Base-by-base conservation (phyloP, 37 sponge, comb jelly and placozoan genomes). In the Tethya wilhelma region DNA sequence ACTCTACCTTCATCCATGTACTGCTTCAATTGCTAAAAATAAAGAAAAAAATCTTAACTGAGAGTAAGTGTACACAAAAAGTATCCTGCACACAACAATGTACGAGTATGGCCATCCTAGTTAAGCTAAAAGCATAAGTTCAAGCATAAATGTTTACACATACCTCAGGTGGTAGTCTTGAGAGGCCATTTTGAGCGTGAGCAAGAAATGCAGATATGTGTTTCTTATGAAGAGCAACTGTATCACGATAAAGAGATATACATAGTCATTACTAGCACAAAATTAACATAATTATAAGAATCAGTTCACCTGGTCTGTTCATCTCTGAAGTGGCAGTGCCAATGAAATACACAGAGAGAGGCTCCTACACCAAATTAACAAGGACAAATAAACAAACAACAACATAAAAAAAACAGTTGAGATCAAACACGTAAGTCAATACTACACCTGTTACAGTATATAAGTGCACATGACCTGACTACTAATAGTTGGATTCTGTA, bases 321-420 rank as follows among this genome's bases (percentile, higher is more conserved):
- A 79, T 85, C 56, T 98, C 94, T 12, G 92, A 94, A 70, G 39
- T 86, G 55, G 81, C 89, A 73, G 79, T 84, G 3, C 98, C 98
- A 67, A 98, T 88, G n/a, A 95, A 63, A 40, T 90, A 80, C 19
- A 95, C 59, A 76, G 79, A 74, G n/a, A 95, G 56, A 30, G 98
- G 95, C 25, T 89, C 78, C 83, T 90, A 29, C 56, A 74, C 53
- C 9, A 14, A 60, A 25, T 60, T 12, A n/a, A 6, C 11, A 60
- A n/a, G n/a, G n/a, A n/a, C n/a, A 19, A 14, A 14, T 19, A 49
- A 49, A 49, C 53, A 49, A 19, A 49, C 53, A 19, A 9, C 14
- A 9, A n/a, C n/a, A n/a, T n/a, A n/a, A n/a, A n/a, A n/a, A n/a
- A n/a, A n/a, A n/a, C n/a, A n/a, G n/a, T n/a, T n/a, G n/a, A n/a